Evolutionary conservation across 2,888 invertebrate species (phyloP).

Genomic region (Arge pagana): DNA sequence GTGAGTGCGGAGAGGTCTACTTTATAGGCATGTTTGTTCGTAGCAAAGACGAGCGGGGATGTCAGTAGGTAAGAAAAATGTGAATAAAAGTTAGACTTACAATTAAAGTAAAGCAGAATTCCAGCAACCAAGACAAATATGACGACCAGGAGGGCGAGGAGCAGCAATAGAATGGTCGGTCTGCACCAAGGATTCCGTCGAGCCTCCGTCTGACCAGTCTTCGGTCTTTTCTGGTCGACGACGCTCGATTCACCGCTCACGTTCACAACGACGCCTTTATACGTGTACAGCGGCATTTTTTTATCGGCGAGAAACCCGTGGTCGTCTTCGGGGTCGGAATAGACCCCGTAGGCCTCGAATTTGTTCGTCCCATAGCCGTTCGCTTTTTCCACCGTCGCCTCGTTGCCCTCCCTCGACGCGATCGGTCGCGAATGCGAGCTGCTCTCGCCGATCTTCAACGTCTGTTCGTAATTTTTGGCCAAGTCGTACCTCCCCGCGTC

Average conservation of each 20-base stretch:
- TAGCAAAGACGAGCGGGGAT: no score
- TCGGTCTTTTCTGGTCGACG: slow-evolving; percentile 51
- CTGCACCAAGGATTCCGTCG: slow-evolving; percentile 62
- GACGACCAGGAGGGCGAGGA: slow-evolving; percentile 63
- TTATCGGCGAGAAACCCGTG: slow-evolving; percentile 53
- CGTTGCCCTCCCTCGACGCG: slow-evolving; percentile 5
- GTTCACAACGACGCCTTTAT: slow-evolving; percentile 56
- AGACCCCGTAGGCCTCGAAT: slow-evolving; percentile 56
- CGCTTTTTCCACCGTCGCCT: slow-evolving; percentile 45
- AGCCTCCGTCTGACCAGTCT: slow-evolving; percentile 54
- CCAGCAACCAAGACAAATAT: slow-evolving; percentile 66
- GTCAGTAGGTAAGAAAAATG: no score
- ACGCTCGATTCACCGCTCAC: slow-evolving; percentile 54
- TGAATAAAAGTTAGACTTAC: slow-evolving; percentile 59
- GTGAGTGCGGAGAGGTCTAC: no score
- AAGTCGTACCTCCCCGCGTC: slow-evolving; percentile 52
- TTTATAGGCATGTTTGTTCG: background rate
- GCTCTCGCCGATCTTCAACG: slow-evolving; percentile 50
- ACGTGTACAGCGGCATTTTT: slow-evolving; percentile 51
- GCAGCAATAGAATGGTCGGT: slow-evolving; percentile 63
- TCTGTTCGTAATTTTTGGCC: slow-evolving; percentile 52
- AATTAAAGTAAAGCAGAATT: slow-evolving; percentile 66
- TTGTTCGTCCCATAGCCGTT: slow-evolving; percentile 56
- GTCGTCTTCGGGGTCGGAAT: slow-evolving; percentile 55
- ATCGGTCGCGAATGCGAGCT: slow-evolving; percentile 14